Evolutionary conservation across 2,888 invertebrate genomes (phyloP), one percentile per base, ranked within the genome.

Genomic region (Xestia rhomboidea): DNA sequence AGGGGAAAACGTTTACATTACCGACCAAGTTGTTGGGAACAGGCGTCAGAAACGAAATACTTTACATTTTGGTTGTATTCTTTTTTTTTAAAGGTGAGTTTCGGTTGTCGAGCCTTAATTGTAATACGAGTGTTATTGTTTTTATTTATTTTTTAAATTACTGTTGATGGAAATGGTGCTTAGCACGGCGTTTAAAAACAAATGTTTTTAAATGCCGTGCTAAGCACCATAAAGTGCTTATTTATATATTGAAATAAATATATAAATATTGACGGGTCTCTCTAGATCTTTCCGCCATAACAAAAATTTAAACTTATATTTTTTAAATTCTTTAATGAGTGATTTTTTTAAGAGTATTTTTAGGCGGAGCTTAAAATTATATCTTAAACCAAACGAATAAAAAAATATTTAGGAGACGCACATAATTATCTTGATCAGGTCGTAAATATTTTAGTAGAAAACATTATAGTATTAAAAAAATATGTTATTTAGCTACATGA

Each of bases 31-130:
- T 78, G 77, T 81, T 71, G 76, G 76, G 80, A 67, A 70, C 77
- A 73, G 69, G 62, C 86, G 84, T 87, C 88, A 85, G 84, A 79
- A 88, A 83, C 77, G 87, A 89, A 90, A 91, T 90, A 89, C 90
- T 90, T 89, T 62, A 57, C 62, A 63, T 81, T 90, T 87, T 83
- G 77, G 79, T 81, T 84, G 81, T 83, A 77, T 88, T 89, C 87
- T 86, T 85, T 78, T 30, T 74, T 75, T 51, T 51, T 57, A 38
- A 60, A 72, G 64, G 64, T 83, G 46, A 49, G 15, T 46, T 49
- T 66, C 70, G 24, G n/a, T n/a, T 34, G 18, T 60, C 8, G 11
- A 10, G 24, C 30, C 46, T 75, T 41, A 80, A 82, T 71, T 85
- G 34, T 74, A 54, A 51, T 69, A 15, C 46, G 34, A 49, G 34